A percentile compares a stretch with the other conserved stretches of the same genome.
Evolutionary conservation across 2,113 vertebrate genomes (phyloP).

Genomic region (Labrus mixtus): DNA sequence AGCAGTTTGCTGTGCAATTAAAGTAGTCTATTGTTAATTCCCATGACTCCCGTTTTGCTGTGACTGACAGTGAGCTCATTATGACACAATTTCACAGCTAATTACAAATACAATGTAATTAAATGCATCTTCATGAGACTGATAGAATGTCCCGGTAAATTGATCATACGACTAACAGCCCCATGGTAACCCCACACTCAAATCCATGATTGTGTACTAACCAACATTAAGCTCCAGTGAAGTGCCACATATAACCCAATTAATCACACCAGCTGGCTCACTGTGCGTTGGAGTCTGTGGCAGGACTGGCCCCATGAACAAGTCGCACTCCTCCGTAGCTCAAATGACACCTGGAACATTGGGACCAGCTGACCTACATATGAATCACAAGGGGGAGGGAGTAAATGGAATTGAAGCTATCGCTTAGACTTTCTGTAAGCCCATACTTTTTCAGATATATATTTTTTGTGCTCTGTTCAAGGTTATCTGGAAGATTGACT

Average conservation of each 20-base stretch:
- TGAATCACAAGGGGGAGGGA: not conserved
- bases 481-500: conserved; percentile 19
- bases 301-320: conserved; percentile 19
- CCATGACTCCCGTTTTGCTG: not conserved
- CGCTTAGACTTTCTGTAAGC: not conserved
- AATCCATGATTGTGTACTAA: not conserved
- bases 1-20: not conserved
- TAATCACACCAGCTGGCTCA: conserved; percentile 24
- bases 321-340: conserved; percentile 7
- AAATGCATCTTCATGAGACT: not conserved
- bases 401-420: conserved; percentile 32
- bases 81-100: not conserved
- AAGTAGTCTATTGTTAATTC: conserved; percentile 15
- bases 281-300: conserved; percentile 22
- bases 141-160: not conserved
- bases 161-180: not conserved
- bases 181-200: not conserved
- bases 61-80: not conserved
- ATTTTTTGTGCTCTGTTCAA: conserved; percentile 7
- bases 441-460: not conserved
- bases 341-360: conserved; percentile 52
- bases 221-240: not conserved
- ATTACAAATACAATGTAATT: not conserved
- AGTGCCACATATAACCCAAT: conserved; percentile 1
- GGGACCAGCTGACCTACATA: conserved; percentile 65